Base-by-base conservation (phyloP, 1,140 invertebrate genomes). In the Cydia strobilella region DNA sequence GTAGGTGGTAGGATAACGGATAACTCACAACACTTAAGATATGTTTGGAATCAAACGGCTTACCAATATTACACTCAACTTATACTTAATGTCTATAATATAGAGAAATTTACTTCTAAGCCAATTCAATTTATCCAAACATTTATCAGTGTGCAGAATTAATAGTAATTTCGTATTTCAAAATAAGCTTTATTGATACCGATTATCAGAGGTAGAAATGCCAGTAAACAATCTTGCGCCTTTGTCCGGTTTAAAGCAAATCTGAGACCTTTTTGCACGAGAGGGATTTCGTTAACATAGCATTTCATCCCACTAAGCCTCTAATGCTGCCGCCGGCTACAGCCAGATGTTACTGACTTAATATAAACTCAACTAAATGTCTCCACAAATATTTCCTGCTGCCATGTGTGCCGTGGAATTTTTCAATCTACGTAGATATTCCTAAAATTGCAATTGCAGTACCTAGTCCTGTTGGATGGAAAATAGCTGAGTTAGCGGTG, bases 211-310 rank as follows among this genome's bases (percentile, higher is more conserved):
- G n/a, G 31, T 35, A 69, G 2, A 18, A 69, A 69, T 69, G 18
- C n/a, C 31, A 39, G 65, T 69, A 69, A 69, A 69, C 65, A 69
- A 13, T 69, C 54, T 59, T 18, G 5, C 65, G 2, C 25, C 63
- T 18, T 69, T 69, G 31, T 69, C 31, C 42, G 15, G 63, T 66
- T 66, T 27, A 66, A 69, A 39, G 27, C 65, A 42, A 69, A 69
- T 69, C 65, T n/a, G 65, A 69, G 31, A 69, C 35, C 65, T 69
- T 69, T 69, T 69, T 69, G 65, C 65, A 35, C 42, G 31, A 69
- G 35, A 25, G 12, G 35, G 31, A 69, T 42, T 66, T 69, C 65
- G 35, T 42, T 39, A 69, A 69, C 65, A 69, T 42, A 69, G 35
- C 35, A 13, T 9, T 66, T 69, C 10, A 69, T 66, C 27, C 65